phyloP scores from a whole-genome alignment of 2,113 vertebrate genomes.

The Pteruthius melanotis region DNA sequence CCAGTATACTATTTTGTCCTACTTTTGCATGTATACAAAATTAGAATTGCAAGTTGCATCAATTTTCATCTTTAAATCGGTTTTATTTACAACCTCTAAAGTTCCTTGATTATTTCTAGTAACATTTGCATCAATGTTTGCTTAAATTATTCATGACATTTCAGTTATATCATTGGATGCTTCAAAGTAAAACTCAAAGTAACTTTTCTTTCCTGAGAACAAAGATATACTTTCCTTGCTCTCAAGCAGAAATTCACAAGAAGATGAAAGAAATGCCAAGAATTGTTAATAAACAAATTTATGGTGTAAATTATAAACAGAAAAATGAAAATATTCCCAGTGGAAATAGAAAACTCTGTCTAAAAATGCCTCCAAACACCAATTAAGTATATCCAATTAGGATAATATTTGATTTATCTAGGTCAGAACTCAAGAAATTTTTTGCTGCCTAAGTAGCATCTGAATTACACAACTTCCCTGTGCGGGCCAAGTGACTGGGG shows the following conservation, averaged over 20 bases:
- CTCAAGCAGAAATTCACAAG: constrained; percentile 34
- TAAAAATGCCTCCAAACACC: constrained; percentile 47
- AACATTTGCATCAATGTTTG: constrained; percentile 43
- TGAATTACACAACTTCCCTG: neutral
- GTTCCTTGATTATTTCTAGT: constrained; percentile 63
- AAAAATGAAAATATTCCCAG: constrained; percentile 54
- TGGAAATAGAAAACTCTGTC: constrained; percentile 15
- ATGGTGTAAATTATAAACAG: constrained; percentile 47
- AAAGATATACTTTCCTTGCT: constrained; percentile 32
- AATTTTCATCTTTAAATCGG: constrained; percentile 54
- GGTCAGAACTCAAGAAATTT: constrained; percentile 11
- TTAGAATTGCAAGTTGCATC: constrained; percentile 51
- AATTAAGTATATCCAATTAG: constrained; percentile 44
- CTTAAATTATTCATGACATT: constrained; percentile 71
- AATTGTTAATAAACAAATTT: constrained; percentile 60
- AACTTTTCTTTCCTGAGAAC: constrained; percentile 63
- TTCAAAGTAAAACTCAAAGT: constrained; percentile 63
- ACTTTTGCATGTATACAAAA: constrained; percentile 42
- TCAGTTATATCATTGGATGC: constrained; percentile 61
- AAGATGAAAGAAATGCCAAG: constrained; percentile 62
- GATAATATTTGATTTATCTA: constrained; percentile 47
- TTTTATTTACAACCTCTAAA: constrained; percentile 64
- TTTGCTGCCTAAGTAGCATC: neutral
- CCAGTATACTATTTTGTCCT: constrained; percentile 46
- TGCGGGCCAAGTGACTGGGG: neutral